phyloP scores from a whole-genome alignment of 2,113 vertebrate species.

The Himantopus leucocephalus region DNA sequence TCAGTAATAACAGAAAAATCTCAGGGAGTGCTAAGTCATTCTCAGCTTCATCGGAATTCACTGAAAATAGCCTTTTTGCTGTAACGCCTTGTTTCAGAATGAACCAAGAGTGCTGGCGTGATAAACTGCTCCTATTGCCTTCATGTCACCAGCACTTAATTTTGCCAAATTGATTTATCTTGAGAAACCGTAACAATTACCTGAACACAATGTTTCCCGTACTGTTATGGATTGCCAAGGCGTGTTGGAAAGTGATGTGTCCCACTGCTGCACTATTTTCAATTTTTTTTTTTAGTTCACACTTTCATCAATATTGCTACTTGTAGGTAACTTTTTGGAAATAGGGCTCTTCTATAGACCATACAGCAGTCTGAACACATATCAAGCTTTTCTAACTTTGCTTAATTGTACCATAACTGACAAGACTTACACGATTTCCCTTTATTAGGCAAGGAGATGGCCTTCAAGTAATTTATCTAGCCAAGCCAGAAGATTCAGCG shows the following conservation, averaged over 20 bases:
- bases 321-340: neutral
- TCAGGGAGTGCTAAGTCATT: neutral
- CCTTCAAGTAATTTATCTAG: neutral
- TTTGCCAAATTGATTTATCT: constrained; percentile 30
- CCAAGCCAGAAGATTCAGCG: neutral
- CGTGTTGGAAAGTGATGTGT: neutral
- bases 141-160: constrained; percentile 12
- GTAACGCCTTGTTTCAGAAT: neutral
- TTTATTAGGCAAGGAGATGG: neutral
- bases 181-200: constrained; percentile 6
- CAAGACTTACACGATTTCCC: neutral
- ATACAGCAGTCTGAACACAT: neutral
- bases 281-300: neutral
- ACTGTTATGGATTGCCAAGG: neutral
- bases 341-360: neutral
- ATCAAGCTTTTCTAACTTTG: neutral
- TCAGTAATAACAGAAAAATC: neutral
- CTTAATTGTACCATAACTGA: neutral
- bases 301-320: neutral
- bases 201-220: neutral
- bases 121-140: constrained; percentile 26
- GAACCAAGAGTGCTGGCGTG: neutral
- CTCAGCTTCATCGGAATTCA: constrained; percentile 4
- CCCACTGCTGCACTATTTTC: neutral
- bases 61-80: neutral